A percentile compares a stretch with the other conserved stretches of the same genome.
phyloP scores from a whole-genome alignment of 2,888 invertebrate species.

The Amblyteles armatorius region DNA sequence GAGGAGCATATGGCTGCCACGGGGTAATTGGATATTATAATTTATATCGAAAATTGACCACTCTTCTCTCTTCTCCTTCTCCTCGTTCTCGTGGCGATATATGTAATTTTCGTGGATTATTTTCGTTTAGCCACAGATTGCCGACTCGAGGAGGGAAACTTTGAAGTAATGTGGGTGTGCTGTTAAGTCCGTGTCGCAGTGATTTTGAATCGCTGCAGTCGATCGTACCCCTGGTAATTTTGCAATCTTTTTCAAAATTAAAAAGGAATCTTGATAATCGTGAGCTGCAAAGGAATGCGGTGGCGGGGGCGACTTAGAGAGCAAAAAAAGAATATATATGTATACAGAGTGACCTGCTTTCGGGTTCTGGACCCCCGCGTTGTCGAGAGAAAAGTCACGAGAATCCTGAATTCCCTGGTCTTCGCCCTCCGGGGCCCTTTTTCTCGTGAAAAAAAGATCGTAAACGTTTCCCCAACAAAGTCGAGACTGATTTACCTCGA shows the following conservation, averaged over 20 bases:
- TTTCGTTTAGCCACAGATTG: slow-evolving; percentile 58
- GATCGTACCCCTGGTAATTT: neutral
- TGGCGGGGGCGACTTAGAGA: neutral
- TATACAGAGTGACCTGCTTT: slow-evolving; percentile 35
- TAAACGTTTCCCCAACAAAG: slow-evolving; percentile 25
- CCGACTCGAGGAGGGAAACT: slow-evolving; percentile 23
- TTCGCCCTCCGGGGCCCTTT: slow-evolving; percentile 16
- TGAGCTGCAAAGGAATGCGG: slow-evolving; percentile 37
- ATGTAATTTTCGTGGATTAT: slow-evolving; percentile 57
- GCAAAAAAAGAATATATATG: slow-evolving; percentile 32
- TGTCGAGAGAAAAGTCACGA: slow-evolving; percentile 41
- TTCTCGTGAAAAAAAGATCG: slow-evolving; percentile 56
- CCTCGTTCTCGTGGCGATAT: slow-evolving; percentile 20
- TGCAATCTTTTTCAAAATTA: neutral
- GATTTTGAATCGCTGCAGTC: slow-evolving; percentile 2
- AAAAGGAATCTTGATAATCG: slow-evolving; percentile 18
- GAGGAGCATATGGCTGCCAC: slow-evolving; percentile 57
- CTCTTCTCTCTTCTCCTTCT: slow-evolving; percentile 38
- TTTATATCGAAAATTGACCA: slow-evolving; percentile 66
- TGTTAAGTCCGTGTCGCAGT: slow-evolving; percentile 12
- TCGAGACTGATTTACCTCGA: slow-evolving; percentile 42
- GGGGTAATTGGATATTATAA: slow-evolving; percentile 65
- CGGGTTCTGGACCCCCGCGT: slow-evolving; percentile 54
- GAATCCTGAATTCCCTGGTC: neutral
- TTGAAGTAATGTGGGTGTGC: slow-evolving; percentile 24